phyloP scores from a whole-genome alignment of 2,797 vertebrate species.

The Hapalemur alaotrensis region DNA sequence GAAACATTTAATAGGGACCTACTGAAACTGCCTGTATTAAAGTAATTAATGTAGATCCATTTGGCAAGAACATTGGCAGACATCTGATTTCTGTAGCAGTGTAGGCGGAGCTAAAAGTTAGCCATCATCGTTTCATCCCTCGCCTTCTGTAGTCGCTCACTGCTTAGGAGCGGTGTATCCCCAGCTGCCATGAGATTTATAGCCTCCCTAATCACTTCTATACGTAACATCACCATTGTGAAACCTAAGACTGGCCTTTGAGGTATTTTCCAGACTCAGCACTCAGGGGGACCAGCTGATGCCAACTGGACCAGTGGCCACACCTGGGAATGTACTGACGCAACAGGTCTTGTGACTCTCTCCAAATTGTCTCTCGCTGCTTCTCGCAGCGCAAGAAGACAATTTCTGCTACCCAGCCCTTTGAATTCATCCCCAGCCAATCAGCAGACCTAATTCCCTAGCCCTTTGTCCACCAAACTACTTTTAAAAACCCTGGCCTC shows the following conservation, averaged over 20 bases:
- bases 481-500: neutral
- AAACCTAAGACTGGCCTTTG: neutral
- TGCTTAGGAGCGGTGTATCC: neutral
- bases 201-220: neutral
- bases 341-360: neutral
- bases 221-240: neutral
- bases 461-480: neutral
- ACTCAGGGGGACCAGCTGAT: neutral
- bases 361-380: neutral
- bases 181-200: neutral
- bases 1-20: neutral
- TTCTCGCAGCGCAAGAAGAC: too few species aligned
- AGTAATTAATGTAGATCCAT: neutral
- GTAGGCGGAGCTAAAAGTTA: neutral
- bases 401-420: too few species aligned
- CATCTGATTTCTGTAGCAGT: neutral
- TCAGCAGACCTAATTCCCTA: neutral
- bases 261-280: neutral
- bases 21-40: neutral
- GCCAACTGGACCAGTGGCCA: neutral
- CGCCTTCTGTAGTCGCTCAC: neutral
- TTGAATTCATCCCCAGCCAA: neutral
- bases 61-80: neutral
- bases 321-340: neutral
- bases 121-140: neutral